Conservation (phyloP, 1,140 invertebrate species). For the Orchestia grillus region DNA sequence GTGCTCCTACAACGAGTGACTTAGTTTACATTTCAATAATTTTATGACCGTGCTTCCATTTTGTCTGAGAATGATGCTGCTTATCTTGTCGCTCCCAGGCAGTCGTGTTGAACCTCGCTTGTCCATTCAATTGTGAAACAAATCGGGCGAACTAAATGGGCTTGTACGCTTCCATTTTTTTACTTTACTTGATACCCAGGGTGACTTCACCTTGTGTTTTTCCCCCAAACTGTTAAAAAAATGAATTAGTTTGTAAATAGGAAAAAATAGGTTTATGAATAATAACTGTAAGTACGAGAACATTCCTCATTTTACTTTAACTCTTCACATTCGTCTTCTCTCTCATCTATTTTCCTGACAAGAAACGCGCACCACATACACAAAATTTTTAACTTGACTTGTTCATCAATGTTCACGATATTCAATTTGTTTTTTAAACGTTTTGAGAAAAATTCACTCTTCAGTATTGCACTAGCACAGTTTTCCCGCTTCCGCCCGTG, state of each 20-base stretch:
- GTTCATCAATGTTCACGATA: neutral
- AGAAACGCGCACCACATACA: neutral
- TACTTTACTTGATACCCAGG: neutral
- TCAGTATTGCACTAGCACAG: neutral
- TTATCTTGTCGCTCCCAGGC: neutral
- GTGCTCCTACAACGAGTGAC: neutral
- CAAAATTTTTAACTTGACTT: neutral
- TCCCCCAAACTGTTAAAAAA: neutral
- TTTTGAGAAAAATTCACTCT: neutral
- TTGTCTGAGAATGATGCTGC: neutral
- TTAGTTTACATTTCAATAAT: neutral
- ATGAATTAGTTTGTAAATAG: too few species aligned
- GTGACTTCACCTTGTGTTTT: neutral
- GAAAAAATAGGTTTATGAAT: too few species aligned
- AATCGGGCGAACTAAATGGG: neutral
- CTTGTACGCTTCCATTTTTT: neutral
- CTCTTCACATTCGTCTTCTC: neutral
- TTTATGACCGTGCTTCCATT: neutral
- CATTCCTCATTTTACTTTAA: too few species aligned
- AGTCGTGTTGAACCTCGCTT: neutral
- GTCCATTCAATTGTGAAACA: neutral
- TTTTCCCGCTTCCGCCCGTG: neutral
- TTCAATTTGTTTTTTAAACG: neutral
- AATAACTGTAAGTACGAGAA: too few species aligned
- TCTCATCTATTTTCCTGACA: neutral